Evolutionary conservation across 2,113 vertebrate species (phyloP).

Genomic region (Balaeniceps rex): DNA sequence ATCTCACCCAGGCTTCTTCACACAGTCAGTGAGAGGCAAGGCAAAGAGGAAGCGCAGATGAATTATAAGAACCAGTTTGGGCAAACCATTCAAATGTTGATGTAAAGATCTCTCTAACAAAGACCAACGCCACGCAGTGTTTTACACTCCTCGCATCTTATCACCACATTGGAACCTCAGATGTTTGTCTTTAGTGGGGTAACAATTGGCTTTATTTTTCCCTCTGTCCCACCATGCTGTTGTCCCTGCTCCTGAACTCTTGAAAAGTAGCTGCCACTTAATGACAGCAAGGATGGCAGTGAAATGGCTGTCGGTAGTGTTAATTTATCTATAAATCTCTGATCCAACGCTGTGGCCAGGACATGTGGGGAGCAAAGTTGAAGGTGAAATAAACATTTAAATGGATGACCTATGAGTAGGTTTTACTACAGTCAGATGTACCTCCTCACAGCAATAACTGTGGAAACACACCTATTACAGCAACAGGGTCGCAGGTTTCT

Average conservation of each 20-base stretch:
- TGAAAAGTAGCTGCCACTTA: constrained; percentile 24
- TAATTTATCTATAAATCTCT: constrained; percentile 62
- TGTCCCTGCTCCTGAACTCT: constrained; percentile 30
- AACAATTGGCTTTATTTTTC: constrained; percentile 10
- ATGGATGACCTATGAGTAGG: neutral
- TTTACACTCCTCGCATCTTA: neutral
- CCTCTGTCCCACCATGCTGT: neutral
- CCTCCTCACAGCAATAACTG: neutral
- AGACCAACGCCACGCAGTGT: neutral
- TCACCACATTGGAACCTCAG: neutral
- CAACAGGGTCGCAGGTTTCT: neutral
- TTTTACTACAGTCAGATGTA: neutral
- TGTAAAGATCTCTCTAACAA: neutral
- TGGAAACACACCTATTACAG: neutral
- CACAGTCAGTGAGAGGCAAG: neutral
- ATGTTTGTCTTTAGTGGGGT: neutral
- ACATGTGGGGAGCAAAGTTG: constrained; percentile 17
- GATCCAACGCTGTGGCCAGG: constrained; percentile 29
- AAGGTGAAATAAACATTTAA: constrained; percentile 27
- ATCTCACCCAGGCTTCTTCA: neutral
- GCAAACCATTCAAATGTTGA: neutral
- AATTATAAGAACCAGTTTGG: neutral
- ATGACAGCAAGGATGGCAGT: constrained; percentile 27
- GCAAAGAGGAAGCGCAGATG: neutral
- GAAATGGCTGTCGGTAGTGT: neutral